Evolutionary conservation across 2,888 invertebrate species (phyloP), one percentile per base, ranked within the genome.

Genomic region (Oscheius sp.): DNA sequence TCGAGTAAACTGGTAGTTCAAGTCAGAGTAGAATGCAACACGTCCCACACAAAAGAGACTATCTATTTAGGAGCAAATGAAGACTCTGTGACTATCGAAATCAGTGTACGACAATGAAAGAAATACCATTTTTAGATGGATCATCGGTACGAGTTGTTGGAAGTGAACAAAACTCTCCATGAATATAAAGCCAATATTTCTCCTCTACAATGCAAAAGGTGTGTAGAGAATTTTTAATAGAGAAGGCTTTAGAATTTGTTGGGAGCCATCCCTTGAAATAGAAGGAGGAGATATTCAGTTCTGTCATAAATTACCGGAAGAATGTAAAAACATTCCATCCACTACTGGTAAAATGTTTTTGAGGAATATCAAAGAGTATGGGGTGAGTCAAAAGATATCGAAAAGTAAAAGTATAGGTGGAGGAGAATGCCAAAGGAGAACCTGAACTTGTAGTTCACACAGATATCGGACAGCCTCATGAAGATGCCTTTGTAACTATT

Each of bases 121-220:
- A 26, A 36, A 2, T 28, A 30, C 1, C 1, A 6, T 41, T 20
- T 74, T 32, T 67, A 82, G 81, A 75, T 84, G 77, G 82, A 84
- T 63, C 82, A 82, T 69, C 78, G 73, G 41, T 80, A 82, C 59
- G 82, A 84, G 32, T 72, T 84, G 24, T 71, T 79, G 54, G 80
- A 82, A 32, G 63, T 77, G 54, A 70, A 82, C 63, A 56, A 68
- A 6, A 72, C 69, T 1, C 68, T 56, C 20, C 81, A 82, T 56
- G 76, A 82, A 70, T 80, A 84, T 14, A 73, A 80, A 41, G 85
- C 82, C 1, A 68, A 77, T 20, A 85, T 85, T 36, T 72, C 75
- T 3, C 85, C 84, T 1, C 70, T 82, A 26, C 73, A 81, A 62
- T 85, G 85, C 63, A 75, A 81, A 44, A 73, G 76, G 82, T 80